Evolutionary conservation across 2,888 invertebrate genomes (phyloP).

Genomic region (Orchesella flavescens): DNA sequence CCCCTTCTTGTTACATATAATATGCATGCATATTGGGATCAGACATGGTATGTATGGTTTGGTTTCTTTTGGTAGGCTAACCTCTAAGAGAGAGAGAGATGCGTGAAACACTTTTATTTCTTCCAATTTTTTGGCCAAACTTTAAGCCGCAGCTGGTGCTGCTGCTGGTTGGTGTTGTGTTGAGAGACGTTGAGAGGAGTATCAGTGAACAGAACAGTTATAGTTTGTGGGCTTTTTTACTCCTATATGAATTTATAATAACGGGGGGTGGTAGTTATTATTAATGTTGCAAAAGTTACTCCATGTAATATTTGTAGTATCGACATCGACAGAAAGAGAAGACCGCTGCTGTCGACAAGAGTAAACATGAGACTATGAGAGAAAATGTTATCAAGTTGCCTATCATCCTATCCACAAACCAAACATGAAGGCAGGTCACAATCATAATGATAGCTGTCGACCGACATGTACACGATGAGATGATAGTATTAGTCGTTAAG

Average conservation of each 20-base stretch:
- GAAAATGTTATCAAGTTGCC: conserved; percentile 10
- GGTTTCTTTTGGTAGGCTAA: too few relatives aligned
- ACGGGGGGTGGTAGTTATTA: not conserved
- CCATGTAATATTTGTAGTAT: not conserved
- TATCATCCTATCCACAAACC: not conserved
- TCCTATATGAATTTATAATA: not conserved
- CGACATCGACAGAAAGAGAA: not conserved
- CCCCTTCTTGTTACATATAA: not conserved
- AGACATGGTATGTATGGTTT: too few relatives aligned
- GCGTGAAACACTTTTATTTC: conserved; percentile 16
- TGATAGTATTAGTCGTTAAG: conserved; percentile 16
- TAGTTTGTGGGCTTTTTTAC: not conserved
- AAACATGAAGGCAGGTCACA: conserved; percentile 16
- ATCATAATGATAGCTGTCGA: conserved; percentile 43
- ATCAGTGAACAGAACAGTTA: not conserved
- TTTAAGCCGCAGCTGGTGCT: conserved; percentile 11
- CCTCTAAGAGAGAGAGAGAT: not conserved
- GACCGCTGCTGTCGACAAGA: not conserved
- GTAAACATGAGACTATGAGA: not conserved
- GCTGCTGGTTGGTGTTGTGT: conserved; percentile 11
- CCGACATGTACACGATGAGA: not conserved
- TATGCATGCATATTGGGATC: not conserved
- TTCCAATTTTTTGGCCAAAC: not conserved
- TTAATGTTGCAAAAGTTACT: not conserved
- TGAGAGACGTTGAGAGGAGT: not conserved